A percentile compares a stretch with the other conserved stretches of the same genome.
Evolutionary conservation across 2,888 invertebrate genomes (phyloP).

Genomic region (Cephus rjabovi): DNA sequence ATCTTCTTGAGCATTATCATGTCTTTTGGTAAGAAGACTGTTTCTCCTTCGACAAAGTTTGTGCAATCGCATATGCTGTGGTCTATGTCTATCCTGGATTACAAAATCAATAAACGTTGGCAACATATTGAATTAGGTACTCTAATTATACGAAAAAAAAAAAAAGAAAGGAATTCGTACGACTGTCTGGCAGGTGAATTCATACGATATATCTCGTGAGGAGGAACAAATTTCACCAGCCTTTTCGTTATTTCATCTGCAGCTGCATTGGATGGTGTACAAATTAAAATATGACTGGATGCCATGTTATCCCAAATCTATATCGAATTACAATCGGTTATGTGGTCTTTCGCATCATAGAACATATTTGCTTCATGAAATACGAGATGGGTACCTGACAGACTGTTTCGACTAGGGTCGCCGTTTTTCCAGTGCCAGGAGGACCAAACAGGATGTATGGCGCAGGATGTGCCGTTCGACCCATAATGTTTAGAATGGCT

Average conservation of each 20-base stretch:
- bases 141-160: background rate
- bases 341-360: background rate
- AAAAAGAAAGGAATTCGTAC: conserved; percentile 28
- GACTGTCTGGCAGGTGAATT: conserved; percentile 44
- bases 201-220: conserved; percentile 66
- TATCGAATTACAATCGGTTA: conserved; percentile 3
- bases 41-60: conserved; percentile 63
- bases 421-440: conserved; percentile 84
- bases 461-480: conserved; percentile 72
- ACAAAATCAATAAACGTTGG: background rate
- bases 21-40: conserved; percentile 66
- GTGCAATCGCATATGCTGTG: conserved; percentile 52
- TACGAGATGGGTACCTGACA: conserved; percentile 69
- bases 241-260: conserved; percentile 75
- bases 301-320: conserved; percentile 57
- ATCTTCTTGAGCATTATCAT: conserved; percentile 70
- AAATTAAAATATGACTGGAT: conserved; percentile 71
- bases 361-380: too few relatives aligned
- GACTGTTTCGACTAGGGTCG: conserved; percentile 78
- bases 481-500: conserved; percentile 77
- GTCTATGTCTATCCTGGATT: conserved; percentile 35
- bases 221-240: conserved; percentile 58
- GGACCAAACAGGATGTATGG: conserved; percentile 91
- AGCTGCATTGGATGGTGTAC: conserved; percentile 79
- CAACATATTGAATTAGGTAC: background rate